Percentiles rank a stretch among this genome's conserved stretches.
Evolutionary conservation across 2,797 vertebrate species (phyloP).

Genomic region (Hypotaenidia okinawae): DNA sequence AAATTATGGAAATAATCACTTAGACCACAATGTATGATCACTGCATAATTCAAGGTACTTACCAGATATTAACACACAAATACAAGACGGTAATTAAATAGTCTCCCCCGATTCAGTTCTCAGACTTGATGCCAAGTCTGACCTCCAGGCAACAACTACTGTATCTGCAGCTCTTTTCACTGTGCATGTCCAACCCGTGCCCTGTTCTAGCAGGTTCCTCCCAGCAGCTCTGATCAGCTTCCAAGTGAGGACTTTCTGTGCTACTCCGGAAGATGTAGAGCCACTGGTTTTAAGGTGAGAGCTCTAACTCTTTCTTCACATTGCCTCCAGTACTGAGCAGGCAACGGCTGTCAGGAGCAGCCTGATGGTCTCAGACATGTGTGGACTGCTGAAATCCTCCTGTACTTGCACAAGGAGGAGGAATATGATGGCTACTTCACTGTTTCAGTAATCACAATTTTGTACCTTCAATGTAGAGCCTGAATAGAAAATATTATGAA

Average conservation of each 20-base stretch:
- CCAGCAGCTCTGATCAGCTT: not conserved
- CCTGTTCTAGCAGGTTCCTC: not conserved
- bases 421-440: not conserved
- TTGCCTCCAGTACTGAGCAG: not conserved
- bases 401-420: not conserved
- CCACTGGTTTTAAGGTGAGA: not conserved
- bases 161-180: not conserved
- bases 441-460: not conserved
- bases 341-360: not conserved
- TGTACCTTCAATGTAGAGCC: not conserved
- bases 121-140: not conserved
- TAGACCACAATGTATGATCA: not conserved
- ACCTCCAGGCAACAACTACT: not conserved
- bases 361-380: not conserved
- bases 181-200: not conserved
- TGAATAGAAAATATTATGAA: constrained; percentile 32
- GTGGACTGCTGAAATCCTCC: not conserved
- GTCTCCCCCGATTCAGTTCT: not conserved
- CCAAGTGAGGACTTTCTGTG: not conserved
- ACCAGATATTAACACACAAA: not conserved
- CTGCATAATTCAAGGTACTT: not conserved
- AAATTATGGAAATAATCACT: not conserved
- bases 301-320: not conserved
- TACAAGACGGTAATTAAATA: not conserved
- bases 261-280: not conserved